Evolutionary conservation across 2,888 invertebrate genomes (phyloP).

Genomic region (Ichneumon xanthorius): DNA sequence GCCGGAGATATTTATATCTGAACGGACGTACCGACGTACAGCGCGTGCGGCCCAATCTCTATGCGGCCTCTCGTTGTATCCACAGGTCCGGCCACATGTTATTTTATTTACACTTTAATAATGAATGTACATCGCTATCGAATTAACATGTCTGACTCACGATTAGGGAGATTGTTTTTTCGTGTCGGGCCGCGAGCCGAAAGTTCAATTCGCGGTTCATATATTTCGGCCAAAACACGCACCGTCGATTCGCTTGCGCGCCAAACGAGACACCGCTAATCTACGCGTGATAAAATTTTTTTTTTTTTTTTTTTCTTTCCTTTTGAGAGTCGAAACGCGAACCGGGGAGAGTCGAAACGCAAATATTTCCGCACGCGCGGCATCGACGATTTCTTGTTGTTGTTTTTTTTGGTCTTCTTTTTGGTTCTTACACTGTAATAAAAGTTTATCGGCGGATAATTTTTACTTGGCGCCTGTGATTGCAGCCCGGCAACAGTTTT

Average conservation of each 20-base stretch:
- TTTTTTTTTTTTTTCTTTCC: not conserved
- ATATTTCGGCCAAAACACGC: slow-evolving; percentile 29
- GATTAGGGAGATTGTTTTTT: slow-evolving; percentile 1
- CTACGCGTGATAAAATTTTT: slow-evolving; percentile 29
- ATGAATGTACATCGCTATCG: not conserved
- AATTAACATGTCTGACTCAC: slow-evolving; percentile 1
- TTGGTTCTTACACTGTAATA: not conserved
- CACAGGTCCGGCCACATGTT: not conserved
- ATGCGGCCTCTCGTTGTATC: not conserved
- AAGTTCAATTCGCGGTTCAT: slow-evolving; percentile 48
- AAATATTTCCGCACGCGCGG: slow-evolving; percentile 7
- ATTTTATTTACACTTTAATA: not conserved
- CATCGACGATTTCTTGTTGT: slow-evolving; percentile 1
- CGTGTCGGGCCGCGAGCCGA: not conserved
- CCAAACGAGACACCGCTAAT: slow-evolving; percentile 44
- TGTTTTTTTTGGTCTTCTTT: slow-evolving; percentile 6
- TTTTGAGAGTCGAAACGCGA: not conserved
- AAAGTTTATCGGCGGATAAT: not conserved
- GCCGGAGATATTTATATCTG: slow-evolving; percentile 37
- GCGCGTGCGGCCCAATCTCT: not conserved
- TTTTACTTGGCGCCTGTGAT: not conserved
- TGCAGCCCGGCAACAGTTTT: slow-evolving; percentile 8
- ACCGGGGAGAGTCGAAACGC: not conserved
- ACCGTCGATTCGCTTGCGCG: not conserved
- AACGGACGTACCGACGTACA: not conserved